Conservation (phyloP, 64 coral and sea anemone genomes). For the Pachyseris speciosa region DNA sequence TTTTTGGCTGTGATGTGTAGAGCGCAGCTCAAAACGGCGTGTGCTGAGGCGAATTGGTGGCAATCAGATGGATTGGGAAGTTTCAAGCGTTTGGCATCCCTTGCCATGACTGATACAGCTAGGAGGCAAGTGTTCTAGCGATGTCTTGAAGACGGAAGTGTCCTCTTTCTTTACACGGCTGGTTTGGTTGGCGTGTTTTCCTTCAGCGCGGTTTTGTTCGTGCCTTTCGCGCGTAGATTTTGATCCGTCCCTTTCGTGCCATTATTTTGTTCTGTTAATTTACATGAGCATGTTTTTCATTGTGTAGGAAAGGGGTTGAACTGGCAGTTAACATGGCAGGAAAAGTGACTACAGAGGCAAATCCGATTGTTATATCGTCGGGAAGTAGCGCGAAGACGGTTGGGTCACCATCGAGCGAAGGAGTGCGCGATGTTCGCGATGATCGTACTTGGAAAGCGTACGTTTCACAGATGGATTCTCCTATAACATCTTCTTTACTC, state of each 20-base stretch:
- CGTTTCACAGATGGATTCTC: slow-evolving; percentile 81
- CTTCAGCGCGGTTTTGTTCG: slow-evolving; percentile 14
- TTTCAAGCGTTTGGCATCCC: slow-evolving; percentile 27
- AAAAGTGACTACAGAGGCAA: slow-evolving; percentile 65
- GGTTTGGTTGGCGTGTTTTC: not conserved
- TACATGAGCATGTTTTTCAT: not conserved
- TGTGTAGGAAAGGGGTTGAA: slow-evolving; percentile 21
- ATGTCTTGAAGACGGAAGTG: not conserved
- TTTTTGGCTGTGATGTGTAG: too few species aligned
- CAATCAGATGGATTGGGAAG: slow-evolving; percentile 33
- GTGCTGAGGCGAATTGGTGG: not conserved
- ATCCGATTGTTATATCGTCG: slow-evolving; percentile 79
- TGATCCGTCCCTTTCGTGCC: not conserved
- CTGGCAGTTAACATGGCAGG: slow-evolving; percentile 48
- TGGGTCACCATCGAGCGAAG: slow-evolving; percentile 37
- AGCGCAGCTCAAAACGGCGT: slow-evolving; percentile 7
- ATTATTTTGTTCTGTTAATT: not conserved
- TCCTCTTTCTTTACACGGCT: too few species aligned
- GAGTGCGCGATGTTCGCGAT: slow-evolving; percentile 54
- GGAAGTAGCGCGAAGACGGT: slow-evolving; percentile 54
- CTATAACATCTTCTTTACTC: slow-evolving; percentile 67
- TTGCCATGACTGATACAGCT: slow-evolving; percentile 42
- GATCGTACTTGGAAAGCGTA: slow-evolving; percentile 94
- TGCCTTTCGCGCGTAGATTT: slow-evolving; percentile 4
- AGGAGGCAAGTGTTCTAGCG: not conserved